A percentile compares a stretch with the other conserved stretches of the same genome.
Evolutionary conservation across 2,888 invertebrate species (phyloP).

Genomic region (Darwinula stevensoni): DNA sequence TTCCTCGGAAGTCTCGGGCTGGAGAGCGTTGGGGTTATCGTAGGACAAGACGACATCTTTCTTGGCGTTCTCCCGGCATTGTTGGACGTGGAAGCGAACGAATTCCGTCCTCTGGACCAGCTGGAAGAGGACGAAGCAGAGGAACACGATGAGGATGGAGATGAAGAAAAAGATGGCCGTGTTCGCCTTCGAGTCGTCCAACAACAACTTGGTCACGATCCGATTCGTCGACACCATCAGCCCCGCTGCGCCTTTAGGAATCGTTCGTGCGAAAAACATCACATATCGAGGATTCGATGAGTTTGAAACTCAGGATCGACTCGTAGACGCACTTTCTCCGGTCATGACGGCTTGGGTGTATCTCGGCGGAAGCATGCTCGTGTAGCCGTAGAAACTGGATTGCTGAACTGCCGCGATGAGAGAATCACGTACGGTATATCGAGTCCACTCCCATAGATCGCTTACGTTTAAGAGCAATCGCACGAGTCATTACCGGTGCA

Average conservation of each 20-base stretch:
- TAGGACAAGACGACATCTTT: too few relatives aligned
- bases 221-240: slow-evolving; percentile 58
- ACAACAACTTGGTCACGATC: slow-evolving; percentile 45
- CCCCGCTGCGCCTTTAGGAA: slow-evolving; percentile 55
- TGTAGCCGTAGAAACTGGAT: slow-evolving; percentile 77
- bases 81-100: slow-evolving; percentile 45
- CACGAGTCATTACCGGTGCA: slow-evolving; percentile 30
- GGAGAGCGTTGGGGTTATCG: too few relatives aligned
- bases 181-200: slow-evolving; percentile 43
- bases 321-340: slow-evolving; percentile 40
- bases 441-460: neutral
- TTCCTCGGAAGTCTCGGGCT: too few relatives aligned
- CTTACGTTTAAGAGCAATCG: neutral
- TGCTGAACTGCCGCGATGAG: slow-evolving; percentile 35
- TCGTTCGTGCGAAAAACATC: slow-evolving; percentile 1
- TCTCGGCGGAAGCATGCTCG: slow-evolving; percentile 59
- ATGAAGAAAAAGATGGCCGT: slow-evolving; percentile 60
- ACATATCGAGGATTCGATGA: slow-evolving; percentile 1
- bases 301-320: too few relatives aligned
- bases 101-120: slow-evolving; percentile 46
- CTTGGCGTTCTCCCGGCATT: too few relatives aligned
- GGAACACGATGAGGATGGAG: slow-evolving; percentile 39
- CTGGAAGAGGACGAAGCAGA: slow-evolving; percentile 47
- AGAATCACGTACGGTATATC: neutral
- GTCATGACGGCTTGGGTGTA: slow-evolving; percentile 87